Base-by-base conservation (phyloP, 2,888 invertebrate species). In the Andrena bicolor region DNA sequence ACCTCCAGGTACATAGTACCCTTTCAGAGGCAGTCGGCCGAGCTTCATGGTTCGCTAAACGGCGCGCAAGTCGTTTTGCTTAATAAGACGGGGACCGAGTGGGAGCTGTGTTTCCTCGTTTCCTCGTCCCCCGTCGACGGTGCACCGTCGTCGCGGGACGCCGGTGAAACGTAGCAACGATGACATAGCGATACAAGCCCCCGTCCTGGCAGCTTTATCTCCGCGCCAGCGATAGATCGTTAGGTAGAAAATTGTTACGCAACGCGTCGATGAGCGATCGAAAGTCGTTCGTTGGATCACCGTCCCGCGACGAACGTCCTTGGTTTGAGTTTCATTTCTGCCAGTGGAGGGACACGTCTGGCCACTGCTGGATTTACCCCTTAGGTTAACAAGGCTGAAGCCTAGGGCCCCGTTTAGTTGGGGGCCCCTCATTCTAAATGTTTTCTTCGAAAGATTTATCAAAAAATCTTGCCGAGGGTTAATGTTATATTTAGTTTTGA, bases 31-130 rank as follows among this genome's bases (percentile, higher is more conserved):
- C 78, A 61, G 60, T 60, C 49, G 41, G 28, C 76, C 68, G 28
- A 64, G 30, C 74, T 82, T 82, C 86, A 82, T 72, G 88, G 72
- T 75, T 77, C 72, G 60, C 48, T 78, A 70, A 78, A 66, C 65
- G 74, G 20, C 80, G 7, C 32, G 48, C 32, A 48, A 48, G 61
- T 61, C 60, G 68, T 72, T 77, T 58, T 68, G 60, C 41, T 71
- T 71, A 72, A 72, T 61, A 58, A 35, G 49, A 64, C 68, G 35
- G 32, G 49, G 53, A 48, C 16, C 48, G 73, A 41, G 41, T 41
- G 49, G 26, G 28, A 20, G 26, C 30, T 13, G 6, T 16, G 64
- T 65, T 48, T 49, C 16, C 41, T 48, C 64, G 58, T 48, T 58
- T 56, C 65, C 56, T 56, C 66, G n/a, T 41, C 16, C 48, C 32